A percentile compares a stretch with the other conserved stretches of the same genome.
Evolutionary conservation across 2,888 invertebrate genomes (phyloP).

Genomic region (Macrosiphum euphorbiae): DNA sequence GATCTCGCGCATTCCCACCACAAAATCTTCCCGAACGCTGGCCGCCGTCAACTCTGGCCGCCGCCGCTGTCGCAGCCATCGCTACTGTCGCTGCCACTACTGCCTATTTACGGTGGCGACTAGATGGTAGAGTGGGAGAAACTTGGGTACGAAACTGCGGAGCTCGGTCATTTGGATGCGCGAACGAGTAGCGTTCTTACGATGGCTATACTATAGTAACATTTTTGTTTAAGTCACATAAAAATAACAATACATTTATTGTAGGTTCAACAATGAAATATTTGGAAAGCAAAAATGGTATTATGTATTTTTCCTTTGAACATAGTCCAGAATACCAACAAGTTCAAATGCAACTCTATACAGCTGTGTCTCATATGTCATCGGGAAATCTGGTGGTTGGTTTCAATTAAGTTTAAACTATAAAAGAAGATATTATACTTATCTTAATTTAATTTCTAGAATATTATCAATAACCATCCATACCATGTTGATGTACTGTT

Average conservation of each 20-base stretch:
- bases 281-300: conserved; percentile 73
- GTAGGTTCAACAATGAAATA: conserved; percentile 79
- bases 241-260: conserved; percentile 42
- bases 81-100: too few species aligned
- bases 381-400: conserved; percentile 82
- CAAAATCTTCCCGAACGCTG: too few species aligned
- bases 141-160: too few species aligned
- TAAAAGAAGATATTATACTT: neutral
- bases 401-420: conserved; percentile 53
- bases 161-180: too few species aligned
- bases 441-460: conserved; percentile 70
- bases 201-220: too few species aligned
- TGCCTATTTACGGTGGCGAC: too few species aligned
- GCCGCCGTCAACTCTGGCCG: too few species aligned
- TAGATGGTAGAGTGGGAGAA: too few species aligned
- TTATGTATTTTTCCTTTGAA: conserved; percentile 80
- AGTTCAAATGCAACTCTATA: conserved; percentile 81
- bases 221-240: conserved; percentile 4
- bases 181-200: too few species aligned
- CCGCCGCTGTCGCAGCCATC: too few species aligned
- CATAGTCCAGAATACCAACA: conserved; percentile 82
- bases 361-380: conserved; percentile 83
- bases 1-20: too few species aligned
- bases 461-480: conserved; percentile 80
- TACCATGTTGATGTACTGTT: conserved; percentile 86